These are phyloP conservation scores for Euzophera pinguis DNA, from an alignment of 2,888 invertebrate genomes.

Conservation along the genomic window DNA sequence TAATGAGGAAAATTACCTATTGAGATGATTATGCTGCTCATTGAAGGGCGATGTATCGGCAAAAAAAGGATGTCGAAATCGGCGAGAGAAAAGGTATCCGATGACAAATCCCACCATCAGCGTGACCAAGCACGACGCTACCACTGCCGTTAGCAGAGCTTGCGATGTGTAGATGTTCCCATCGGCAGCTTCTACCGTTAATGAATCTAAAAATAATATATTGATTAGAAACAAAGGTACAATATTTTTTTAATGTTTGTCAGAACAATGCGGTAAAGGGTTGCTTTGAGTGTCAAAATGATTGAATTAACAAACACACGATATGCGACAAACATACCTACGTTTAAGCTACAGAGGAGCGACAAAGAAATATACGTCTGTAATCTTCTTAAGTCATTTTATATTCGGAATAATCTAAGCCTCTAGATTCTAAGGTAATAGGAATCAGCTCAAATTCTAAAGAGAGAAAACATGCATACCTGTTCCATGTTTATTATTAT, in stretches of 20 bases:
- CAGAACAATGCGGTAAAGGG: too few relatives aligned
- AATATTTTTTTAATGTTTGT: too few relatives aligned
- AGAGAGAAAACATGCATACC: constrained; percentile 35
- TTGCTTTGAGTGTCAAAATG: too few relatives aligned
- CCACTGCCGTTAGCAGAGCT: constrained; percentile 88
- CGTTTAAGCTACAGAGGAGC: too few relatives aligned
- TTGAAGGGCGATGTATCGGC: constrained; percentile 87
- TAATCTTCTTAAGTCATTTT: too few relatives aligned
- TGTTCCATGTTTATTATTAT: constrained; percentile 71
- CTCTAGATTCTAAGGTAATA: too few relatives aligned
- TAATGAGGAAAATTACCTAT: constrained; percentile 71
- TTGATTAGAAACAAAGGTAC: not conserved
- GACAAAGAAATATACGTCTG: too few relatives aligned
- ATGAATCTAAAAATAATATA: constrained; percentile 49
- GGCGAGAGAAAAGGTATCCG: constrained; percentile 90
- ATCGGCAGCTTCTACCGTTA: constrained; percentile 78
- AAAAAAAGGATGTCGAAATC: constrained; percentile 85
- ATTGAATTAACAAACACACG: too few relatives aligned
- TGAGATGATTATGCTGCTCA: constrained; percentile 89
- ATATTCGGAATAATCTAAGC: too few relatives aligned
- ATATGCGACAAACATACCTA: too few relatives aligned
- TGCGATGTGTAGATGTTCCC: constrained; percentile 89
- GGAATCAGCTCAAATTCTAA: too few relatives aligned
- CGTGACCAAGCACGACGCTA: constrained; percentile 89
- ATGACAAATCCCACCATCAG: constrained; percentile 91